A percentile compares a stretch with the other conserved stretches of the same genome.
phyloP scores from a whole-genome alignment of 2,113 vertebrate genomes.

The Struthidea cinerea region DNA sequence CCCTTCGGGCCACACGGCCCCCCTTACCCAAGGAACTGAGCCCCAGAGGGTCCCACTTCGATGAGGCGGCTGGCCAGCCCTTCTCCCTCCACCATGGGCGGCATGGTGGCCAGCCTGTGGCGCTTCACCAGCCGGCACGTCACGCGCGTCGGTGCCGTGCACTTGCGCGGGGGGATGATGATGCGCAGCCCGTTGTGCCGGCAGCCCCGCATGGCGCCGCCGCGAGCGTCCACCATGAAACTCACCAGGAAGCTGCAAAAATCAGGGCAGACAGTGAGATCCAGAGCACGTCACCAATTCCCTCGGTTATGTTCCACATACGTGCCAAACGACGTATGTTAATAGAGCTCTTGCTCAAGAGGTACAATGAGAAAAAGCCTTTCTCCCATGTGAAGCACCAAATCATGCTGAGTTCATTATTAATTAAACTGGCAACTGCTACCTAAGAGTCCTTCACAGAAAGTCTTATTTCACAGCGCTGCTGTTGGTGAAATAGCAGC shows the following conservation, averaged over 20 bases:
- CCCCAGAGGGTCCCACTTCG: conserved; percentile 94
- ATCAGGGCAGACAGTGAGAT: background rate
- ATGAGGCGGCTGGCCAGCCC: conserved; percentile 92
- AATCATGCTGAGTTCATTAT: background rate
- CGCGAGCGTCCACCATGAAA: conserved; percentile 98
- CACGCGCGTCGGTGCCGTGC: conserved; percentile 91
- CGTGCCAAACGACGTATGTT: background rate
- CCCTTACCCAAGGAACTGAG: conserved; percentile 98
- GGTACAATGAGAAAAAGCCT: background rate
- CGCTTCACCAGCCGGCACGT: conserved; percentile 96
- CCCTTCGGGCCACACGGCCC: background rate
- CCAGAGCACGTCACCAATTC: accelerated
- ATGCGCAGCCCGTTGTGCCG: conserved; percentile 93
- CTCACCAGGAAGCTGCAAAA: conserved; percentile 94
- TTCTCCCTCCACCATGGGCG: conserved; percentile 95
- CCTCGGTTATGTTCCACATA: background rate
- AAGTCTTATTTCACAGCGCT: background rate
- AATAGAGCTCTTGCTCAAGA: background rate
- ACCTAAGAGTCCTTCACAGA: background rate
- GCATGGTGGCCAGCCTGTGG: conserved; percentile 94
- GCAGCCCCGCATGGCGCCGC: conserved; percentile 95
- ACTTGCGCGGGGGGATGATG: conserved; percentile 93
- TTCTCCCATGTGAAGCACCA: background rate
- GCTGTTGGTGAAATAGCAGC: background rate
- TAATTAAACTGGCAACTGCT: background rate